Evolutionary conservation across 2,888 invertebrate species (phyloP).

Genomic region (Willowsia nigromaculata): DNA sequence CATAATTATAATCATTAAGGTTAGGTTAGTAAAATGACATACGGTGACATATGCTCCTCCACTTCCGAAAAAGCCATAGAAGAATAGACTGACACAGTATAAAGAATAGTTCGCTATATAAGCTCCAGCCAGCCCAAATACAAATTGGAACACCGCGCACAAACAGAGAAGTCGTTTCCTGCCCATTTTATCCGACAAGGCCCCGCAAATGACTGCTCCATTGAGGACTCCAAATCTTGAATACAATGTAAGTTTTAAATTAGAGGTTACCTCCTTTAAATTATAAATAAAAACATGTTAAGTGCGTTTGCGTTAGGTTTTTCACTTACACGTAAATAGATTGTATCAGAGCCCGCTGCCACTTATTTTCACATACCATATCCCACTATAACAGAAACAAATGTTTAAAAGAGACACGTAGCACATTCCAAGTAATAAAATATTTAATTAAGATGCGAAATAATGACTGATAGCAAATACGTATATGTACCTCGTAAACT

Average conservation of each 20-base stretch:
- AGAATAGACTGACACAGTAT: slow-evolving; percentile 81
- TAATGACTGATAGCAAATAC: background rate
- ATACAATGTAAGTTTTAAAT: no score
- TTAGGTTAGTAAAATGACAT: background rate
- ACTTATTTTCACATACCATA: slow-evolving; percentile 88
- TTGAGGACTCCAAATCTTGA: slow-evolving; percentile 90
- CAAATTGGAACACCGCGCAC: slow-evolving; percentile 87
- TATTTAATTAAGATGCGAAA: background rate
- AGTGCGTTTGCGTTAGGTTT: background rate
- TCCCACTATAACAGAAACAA: slow-evolving; percentile 84
- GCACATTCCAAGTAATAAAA: background rate
- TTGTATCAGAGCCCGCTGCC: slow-evolving; percentile 91
- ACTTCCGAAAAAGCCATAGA: slow-evolving; percentile 83
- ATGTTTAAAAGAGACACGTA: background rate
- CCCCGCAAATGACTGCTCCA: slow-evolving; percentile 89
- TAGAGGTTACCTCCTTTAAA: no score
- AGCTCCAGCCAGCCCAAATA: slow-evolving; percentile 87
- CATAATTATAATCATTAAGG: background rate
- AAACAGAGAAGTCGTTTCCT: slow-evolving; percentile 89
- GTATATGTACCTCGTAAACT: slow-evolving; percentile 71
- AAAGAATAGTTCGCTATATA: slow-evolving; percentile 84
- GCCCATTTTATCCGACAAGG: slow-evolving; percentile 88
- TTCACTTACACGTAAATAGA: slow-evolving; percentile 75
- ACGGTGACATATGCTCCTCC: slow-evolving; percentile 69
- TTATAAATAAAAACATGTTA: no score